Conservation (phyloP, 2,888 invertebrate genomes). For the Acleris cristana region DNA sequence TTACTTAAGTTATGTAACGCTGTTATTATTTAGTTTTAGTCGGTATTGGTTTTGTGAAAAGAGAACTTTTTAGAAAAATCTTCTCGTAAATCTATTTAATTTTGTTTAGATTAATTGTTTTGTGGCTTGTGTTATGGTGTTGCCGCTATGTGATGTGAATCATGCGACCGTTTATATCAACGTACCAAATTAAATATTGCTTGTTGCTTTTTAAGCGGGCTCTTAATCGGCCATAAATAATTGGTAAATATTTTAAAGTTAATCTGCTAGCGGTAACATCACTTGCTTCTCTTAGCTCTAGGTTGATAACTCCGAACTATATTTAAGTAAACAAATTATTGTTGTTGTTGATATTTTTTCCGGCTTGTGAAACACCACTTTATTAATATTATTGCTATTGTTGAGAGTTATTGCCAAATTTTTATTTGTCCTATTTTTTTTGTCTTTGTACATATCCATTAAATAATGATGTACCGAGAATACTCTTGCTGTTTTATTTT, state of each 20-base stretch:
- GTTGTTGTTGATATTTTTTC: conserved; percentile 74
- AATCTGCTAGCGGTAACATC: conserved; percentile 46
- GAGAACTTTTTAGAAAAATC: conserved; percentile 55
- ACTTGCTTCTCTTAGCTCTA: conserved; percentile 41
- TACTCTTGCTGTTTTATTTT: conserved; percentile 51
- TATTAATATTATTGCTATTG: conserved; percentile 68
- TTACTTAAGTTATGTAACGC: conserved; percentile 68
- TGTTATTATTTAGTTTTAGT: conserved; percentile 65
- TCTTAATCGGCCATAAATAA: background rate
- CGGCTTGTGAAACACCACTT: conserved; percentile 69
- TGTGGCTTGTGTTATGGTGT: conserved; percentile 50
- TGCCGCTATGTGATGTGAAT: conserved; percentile 39
- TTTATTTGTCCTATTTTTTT: conserved; percentile 77
- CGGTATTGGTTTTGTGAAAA: conserved; percentile 63
- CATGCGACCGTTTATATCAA: background rate
- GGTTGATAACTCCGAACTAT: conserved; percentile 60
- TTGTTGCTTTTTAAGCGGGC: conserved; percentile 1
- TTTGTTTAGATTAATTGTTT: conserved; percentile 57
- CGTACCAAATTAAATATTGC: background rate
- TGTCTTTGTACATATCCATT: conserved; percentile 82
- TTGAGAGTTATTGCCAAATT: conserved; percentile 80
- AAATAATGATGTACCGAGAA: conserved; percentile 80
- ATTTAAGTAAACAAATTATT: conserved; percentile 64
- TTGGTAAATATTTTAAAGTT: background rate
- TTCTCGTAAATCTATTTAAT: conserved; percentile 53